Evolutionary conservation across 2,113 vertebrate species (phyloP).

Genomic region (Machaerirhynchus nigripectus): DNA sequence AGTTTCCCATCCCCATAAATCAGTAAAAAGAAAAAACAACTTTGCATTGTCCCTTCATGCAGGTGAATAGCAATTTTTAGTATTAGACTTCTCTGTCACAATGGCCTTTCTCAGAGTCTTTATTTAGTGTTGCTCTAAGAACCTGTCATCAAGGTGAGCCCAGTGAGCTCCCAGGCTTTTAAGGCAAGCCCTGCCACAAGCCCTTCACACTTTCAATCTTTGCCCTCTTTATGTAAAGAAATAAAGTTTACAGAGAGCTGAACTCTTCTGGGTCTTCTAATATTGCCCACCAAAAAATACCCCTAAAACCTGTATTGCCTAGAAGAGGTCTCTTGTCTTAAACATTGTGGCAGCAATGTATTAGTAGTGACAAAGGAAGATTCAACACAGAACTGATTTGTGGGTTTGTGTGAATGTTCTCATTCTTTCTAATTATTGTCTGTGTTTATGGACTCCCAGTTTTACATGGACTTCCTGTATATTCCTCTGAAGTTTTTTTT

Average conservation of each 20-base stretch:
- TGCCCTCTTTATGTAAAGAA: neutral
- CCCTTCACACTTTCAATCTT: neutral
- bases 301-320: neutral
- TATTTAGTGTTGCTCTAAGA: neutral
- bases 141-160: neutral
- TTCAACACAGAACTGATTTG: neutral
- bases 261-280: neutral
- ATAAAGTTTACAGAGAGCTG: neutral
- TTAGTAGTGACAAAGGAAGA: neutral
- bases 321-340: neutral
- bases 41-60: neutral
- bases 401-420: neutral
- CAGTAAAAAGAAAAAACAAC: neutral
- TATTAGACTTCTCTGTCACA: neutral
- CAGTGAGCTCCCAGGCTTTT: neutral
- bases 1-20: neutral
- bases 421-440: neutral
- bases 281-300: neutral
- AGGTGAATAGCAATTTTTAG: neutral
- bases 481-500: neutral
- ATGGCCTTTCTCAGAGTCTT: neutral
- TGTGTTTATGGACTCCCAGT: neutral
- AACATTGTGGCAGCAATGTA: neutral
- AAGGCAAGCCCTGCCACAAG: neutral
- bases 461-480: neutral